phyloP scores from a whole-genome alignment of 2,888 invertebrate genomes.

The Xestia rhomboidea region DNA sequence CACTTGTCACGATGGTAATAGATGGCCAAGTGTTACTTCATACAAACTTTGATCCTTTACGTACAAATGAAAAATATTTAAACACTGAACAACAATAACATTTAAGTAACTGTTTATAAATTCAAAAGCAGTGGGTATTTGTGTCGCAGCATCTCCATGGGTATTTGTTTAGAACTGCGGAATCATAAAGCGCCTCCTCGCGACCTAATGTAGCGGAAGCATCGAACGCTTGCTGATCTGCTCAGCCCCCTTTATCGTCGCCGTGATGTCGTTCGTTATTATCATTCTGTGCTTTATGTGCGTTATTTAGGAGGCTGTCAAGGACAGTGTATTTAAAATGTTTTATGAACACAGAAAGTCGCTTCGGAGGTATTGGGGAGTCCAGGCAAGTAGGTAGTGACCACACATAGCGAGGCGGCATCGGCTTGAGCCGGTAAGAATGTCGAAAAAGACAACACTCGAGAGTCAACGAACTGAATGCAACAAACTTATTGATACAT shows the following conservation, averaged over 20 bases:
- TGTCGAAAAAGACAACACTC: no score
- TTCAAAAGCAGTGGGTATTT: conserved; percentile 25
- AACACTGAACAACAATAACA: no score
- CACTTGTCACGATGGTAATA: neutral
- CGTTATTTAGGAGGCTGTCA: conserved; percentile 38
- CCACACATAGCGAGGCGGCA: neutral
- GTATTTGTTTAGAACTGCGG: conserved; percentile 50
- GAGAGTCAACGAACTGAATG: neutral
- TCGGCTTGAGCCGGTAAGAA: neutral
- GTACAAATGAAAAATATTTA: neutral
- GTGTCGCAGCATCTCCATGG: conserved; percentile 7
- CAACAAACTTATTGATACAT: neutral
- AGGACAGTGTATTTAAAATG: neutral
- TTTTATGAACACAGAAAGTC: neutral
- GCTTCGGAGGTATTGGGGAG: neutral
- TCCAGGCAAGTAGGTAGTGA: neutral
- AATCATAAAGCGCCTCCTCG: conserved; percentile 46
- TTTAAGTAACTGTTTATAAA: conserved; percentile 1
- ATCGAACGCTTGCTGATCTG: conserved; percentile 60
- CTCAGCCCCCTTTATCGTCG: conserved; percentile 51
- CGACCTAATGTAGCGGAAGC: conserved; percentile 62
- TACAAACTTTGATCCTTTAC: neutral
- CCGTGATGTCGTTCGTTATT: conserved; percentile 49
- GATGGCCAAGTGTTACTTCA: neutral
- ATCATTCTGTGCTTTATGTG: conserved; percentile 53